Evolutionary conservation across 1,140 invertebrate species (phyloP).

Genomic region (Oppia nitens): DNA sequence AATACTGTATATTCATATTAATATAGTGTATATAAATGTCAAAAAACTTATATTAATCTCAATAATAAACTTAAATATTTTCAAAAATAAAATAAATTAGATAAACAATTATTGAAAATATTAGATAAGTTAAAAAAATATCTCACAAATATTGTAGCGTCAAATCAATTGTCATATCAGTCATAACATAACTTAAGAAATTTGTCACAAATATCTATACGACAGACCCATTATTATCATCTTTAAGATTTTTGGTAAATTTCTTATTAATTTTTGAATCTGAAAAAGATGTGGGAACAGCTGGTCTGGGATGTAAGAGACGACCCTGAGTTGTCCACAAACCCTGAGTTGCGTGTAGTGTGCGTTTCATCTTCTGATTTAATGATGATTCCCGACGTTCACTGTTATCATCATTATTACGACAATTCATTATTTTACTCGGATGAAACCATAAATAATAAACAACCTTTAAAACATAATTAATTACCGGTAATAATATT

Average conservation of each 20-base stretch:
- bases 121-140: too few species aligned
- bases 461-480: constrained; percentile 13
- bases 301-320: constrained; percentile 13
- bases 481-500: too few species aligned
- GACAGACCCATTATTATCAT: not conserved
- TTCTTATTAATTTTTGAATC: not conserved
- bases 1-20: too few species aligned
- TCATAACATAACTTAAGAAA: too few species aligned
- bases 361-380: not conserved
- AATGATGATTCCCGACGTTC: not conserved
- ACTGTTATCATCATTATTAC: not conserved
- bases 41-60: too few species aligned
- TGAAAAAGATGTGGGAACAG: not conserved
- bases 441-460: constrained; percentile 22
- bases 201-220: too few species aligned
- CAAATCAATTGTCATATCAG: too few species aligned
- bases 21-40: too few species aligned
- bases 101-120: too few species aligned
- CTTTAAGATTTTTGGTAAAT: not conserved
- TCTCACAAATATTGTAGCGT: too few species aligned
- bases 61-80: too few species aligned
- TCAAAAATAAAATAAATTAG: too few species aligned
- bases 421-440: constrained; percentile 16
- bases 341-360: constrained; percentile 9
- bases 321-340: constrained; percentile 15